Conservation (phyloP, 2,113 vertebrate genomes). For the Tragelaphus strepsiceros region DNA sequence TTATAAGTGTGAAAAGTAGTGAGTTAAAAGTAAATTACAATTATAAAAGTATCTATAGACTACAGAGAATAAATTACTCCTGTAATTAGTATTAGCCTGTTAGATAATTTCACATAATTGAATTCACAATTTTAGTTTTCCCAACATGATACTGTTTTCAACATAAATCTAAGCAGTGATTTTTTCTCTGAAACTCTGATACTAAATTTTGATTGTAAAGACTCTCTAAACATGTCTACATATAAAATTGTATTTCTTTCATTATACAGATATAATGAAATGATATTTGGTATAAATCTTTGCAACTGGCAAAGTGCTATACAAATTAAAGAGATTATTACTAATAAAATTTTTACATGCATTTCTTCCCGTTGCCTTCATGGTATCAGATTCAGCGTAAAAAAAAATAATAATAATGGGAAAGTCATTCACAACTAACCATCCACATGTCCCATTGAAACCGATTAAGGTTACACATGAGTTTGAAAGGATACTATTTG, state of each 20-base stretch:
- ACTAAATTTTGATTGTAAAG: constrained; percentile 12
- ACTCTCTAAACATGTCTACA: not conserved
- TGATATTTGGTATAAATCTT: not conserved
- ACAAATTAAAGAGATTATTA: not conserved
- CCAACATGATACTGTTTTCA: not conserved
- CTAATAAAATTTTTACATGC: not conserved
- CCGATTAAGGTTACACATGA: constrained; percentile 16
- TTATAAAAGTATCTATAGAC: not conserved
- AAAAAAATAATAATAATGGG: not conserved
- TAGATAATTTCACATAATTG: not conserved
- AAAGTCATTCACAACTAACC: not conserved
- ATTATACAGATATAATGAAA: not conserved
- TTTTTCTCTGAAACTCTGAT: not conserved
- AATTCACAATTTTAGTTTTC: constrained; percentile 20
- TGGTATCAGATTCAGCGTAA: not conserved
- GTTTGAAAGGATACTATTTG: constrained; percentile 19
- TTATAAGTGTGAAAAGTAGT: not conserved
- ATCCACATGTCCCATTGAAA: constrained; percentile 24
- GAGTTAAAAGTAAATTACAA: not conserved
- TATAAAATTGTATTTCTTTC: not conserved
- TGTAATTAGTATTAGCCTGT: not conserved
- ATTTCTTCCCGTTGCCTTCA: not conserved
- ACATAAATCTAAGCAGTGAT: not conserved
- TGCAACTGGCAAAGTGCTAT: not conserved
- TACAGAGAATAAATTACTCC: not conserved